Percentiles rank a stretch among this genome's conserved stretches.
These are phyloP conservation scores for Conistra vaccinii DNA, from an alignment of 2,888 invertebrate genomes.

Conservation along the genomic window DNA sequence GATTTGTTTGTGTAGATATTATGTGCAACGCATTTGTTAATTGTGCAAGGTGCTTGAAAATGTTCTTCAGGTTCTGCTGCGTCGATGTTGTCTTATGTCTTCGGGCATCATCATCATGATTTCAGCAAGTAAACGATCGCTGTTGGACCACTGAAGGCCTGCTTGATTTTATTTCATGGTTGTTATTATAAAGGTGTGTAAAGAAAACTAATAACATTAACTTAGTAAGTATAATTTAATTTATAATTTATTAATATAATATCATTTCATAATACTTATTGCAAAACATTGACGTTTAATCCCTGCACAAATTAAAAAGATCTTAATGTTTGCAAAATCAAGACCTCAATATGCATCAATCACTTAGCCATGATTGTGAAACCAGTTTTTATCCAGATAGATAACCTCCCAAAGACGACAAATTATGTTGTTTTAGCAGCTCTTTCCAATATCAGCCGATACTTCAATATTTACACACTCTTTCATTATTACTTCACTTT, in stretches of 20 bases:
- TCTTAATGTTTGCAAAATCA: background rate
- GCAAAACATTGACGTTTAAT: background rate
- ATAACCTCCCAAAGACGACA: background rate
- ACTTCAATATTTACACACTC: background rate
- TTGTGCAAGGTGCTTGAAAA: background rate
- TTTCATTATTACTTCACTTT: too few relatives aligned
- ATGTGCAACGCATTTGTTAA: background rate
- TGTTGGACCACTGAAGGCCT: background rate
- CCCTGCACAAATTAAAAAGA: background rate
- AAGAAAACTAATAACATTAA: conserved; percentile 11
- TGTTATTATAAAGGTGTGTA: background rate
- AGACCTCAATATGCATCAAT: background rate
- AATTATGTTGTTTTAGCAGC: background rate
- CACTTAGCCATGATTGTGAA: background rate
- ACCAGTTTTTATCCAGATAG: background rate
- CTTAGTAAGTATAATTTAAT: background rate
- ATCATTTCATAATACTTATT: background rate
- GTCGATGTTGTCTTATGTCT: background rate
- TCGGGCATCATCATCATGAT: background rate
- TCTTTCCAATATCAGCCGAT: background rate
- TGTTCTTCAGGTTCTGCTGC: background rate
- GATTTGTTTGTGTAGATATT: background rate
- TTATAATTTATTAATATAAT: background rate
- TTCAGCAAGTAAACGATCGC: background rate
- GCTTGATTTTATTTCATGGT: background rate